phyloP scores from a whole-genome alignment of 1,140 invertebrate species.

The Heliconius eleuchia region DNA sequence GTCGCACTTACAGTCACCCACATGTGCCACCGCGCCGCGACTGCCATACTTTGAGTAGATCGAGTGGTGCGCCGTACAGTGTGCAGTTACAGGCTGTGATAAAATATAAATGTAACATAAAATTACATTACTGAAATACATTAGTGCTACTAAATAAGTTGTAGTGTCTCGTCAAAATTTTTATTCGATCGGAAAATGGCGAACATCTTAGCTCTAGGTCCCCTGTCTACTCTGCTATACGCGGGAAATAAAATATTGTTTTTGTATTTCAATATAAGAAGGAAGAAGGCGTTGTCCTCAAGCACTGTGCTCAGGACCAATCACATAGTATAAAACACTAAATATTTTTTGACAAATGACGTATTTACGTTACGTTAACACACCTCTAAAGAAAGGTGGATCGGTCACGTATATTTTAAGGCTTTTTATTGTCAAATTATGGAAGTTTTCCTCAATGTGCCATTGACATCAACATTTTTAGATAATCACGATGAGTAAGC shows the following conservation, averaged over 20 bases:
- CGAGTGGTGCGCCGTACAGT: no score
- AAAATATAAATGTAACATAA: no score
- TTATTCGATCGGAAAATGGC: no score
- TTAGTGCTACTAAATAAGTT: no score
- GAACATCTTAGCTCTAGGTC: no score
- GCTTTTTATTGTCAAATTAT: conserved; percentile 56
- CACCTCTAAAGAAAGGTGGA: conserved; percentile 49
- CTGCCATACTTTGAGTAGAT: no score
- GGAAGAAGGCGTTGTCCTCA: conserved; percentile 41
- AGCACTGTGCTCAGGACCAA: not conserved
- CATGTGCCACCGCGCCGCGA: no score
- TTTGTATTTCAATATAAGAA: conserved; percentile 10
- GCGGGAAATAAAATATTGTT: not conserved
- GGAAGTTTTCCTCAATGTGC: conserved; percentile 70
- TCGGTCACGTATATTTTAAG: conserved; percentile 68
- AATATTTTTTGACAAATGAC: conserved; percentile 35
- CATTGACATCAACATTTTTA: conserved; percentile 52
- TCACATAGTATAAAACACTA: not conserved
- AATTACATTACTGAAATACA: no score
- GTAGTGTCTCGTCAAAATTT: no score
- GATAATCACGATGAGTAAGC: conserved; percentile 41
- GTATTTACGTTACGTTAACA: conserved; percentile 44
- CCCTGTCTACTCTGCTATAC: no score
- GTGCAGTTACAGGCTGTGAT: no score
- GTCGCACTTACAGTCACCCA: no score